These are phyloP conservation scores for Apomyelois bistriatella DNA, from an alignment of 2,888 invertebrate species.

Conservation along the genomic window DNA sequence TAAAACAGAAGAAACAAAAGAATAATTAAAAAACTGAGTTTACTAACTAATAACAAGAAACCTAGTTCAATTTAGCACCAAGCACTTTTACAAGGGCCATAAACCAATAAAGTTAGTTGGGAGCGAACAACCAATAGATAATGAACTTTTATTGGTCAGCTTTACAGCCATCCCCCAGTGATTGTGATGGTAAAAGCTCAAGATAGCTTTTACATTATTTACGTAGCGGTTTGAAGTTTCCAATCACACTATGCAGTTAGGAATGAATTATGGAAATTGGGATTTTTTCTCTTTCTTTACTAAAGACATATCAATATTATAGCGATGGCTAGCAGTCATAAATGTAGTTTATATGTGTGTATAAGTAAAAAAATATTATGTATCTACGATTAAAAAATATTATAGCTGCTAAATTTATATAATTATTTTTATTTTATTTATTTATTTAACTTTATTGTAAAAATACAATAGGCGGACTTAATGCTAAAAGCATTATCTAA, in stretches of 20 bases:
- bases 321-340: no score
- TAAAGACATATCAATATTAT: no score
- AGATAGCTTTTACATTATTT: constrained; percentile 29
- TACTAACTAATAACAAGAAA: constrained; percentile 2
- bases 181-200: constrained; percentile 43
- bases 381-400: no score
- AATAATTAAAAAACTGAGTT: neutral
- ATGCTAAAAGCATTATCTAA: no score
- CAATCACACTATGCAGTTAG: neutral
- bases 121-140: constrained; percentile 76
- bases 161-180: constrained; percentile 70
- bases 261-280: neutral
- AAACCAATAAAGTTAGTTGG: constrained; percentile 77
- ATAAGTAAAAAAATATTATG: no score
- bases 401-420: no score
- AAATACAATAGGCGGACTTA: no score
- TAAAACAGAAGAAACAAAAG: neutral
- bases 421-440: no score
- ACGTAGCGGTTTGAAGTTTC: neutral
- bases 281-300: neutral
- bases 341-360: no score
- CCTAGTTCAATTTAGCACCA: neutral
- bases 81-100: constrained; percentile 62
- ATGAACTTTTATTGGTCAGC: constrained; percentile 81
- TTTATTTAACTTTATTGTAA: no score